phyloP scores from a whole-genome alignment of 1,140 invertebrate genomes.

The Drosophila carrolli region DNA sequence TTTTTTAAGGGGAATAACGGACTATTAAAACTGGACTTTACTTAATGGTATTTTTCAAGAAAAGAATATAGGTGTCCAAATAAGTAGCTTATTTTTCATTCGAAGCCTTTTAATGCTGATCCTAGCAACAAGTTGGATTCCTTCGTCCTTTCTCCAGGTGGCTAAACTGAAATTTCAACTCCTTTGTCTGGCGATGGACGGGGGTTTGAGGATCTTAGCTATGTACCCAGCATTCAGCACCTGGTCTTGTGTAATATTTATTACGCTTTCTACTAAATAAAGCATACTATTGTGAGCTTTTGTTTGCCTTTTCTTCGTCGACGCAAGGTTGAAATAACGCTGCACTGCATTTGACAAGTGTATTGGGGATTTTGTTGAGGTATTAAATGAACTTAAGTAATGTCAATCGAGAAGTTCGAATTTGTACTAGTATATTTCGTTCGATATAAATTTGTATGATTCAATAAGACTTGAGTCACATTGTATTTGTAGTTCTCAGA shows the following conservation, averaged over 20 bases:
- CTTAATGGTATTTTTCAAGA: not conserved
- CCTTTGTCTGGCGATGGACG: constrained; percentile 32
- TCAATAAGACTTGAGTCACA: too few species aligned
- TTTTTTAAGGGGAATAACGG: too few species aligned
- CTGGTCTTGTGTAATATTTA: constrained; percentile 80
- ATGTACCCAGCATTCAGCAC: constrained; percentile 42
- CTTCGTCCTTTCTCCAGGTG: constrained; percentile 32
- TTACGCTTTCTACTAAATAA: constrained; percentile 75
- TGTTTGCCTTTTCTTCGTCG: constrained; percentile 28
- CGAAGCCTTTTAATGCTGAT: constrained; percentile 33
- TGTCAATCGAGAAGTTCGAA: not conserved
- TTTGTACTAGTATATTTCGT: not conserved
- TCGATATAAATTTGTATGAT: not conserved
- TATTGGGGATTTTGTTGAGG: constrained; percentile 18
- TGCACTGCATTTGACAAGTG: constrained; percentile 53
- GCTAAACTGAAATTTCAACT: constrained; percentile 46
- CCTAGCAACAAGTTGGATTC: constrained; percentile 39
- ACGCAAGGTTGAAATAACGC: constrained; percentile 30
- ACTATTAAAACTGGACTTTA: too few species aligned
- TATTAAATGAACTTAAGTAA: not conserved
- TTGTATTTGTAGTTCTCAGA: not conserved
- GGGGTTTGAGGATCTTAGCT: constrained; percentile 19
- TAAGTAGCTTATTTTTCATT: constrained; percentile 36
- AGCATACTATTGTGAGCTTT: constrained; percentile 57
- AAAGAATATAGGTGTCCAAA: not conserved